Evolutionary conservation across 2,888 invertebrate species (phyloP), one percentile per base, ranked within the genome.

Genomic region (Scrobipalpa atriplicella): DNA sequence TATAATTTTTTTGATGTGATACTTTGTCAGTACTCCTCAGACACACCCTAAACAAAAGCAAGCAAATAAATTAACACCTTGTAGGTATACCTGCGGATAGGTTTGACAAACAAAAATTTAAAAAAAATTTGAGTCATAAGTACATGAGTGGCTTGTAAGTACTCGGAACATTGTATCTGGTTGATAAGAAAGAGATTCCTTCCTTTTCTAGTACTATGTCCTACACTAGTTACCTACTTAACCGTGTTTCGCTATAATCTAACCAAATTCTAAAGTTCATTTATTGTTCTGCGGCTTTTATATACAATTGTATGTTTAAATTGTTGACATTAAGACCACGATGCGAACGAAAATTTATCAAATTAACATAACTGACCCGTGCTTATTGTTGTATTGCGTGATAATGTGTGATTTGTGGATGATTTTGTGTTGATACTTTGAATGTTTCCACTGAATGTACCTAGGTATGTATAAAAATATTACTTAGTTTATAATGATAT

Each of bases 151-250:
- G 19, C n/a, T 43, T 39, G 29, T 47, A 64, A 64, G 39, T 41
- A 71, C 68, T 71, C 67, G 62, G 62, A 62, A 71, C 71, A 72
- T 65, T 72, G 67, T 64, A 64, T 51, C n/a, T 8, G 19, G 19
- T 68, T 62, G 71, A 75, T 78, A 75, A 74, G 70, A 74, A 71
- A 64, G 67, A 71, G 70, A 68, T 71, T 76, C 75, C 72, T 71
- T 76, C 75, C 72, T 74, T 70, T 68, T 67, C 47, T 62, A 63
- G 68, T 54, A 41, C 39, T 67, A 71, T 67, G 70, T 69, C 73
- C 67, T 52, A 65, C 19, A 52, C 16, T 58, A 38, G 47, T 60
- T 64, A 36, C 58, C 51, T 69, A 66, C 58, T 56, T 69, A 66
- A 71, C 69, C 69, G 67, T 67, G 65, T 70, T 68, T 67, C 64